These are phyloP conservation scores for Cataglyphis hispanica DNA, from an alignment of 1,140 invertebrate species.

Conservation along the genomic window DNA sequence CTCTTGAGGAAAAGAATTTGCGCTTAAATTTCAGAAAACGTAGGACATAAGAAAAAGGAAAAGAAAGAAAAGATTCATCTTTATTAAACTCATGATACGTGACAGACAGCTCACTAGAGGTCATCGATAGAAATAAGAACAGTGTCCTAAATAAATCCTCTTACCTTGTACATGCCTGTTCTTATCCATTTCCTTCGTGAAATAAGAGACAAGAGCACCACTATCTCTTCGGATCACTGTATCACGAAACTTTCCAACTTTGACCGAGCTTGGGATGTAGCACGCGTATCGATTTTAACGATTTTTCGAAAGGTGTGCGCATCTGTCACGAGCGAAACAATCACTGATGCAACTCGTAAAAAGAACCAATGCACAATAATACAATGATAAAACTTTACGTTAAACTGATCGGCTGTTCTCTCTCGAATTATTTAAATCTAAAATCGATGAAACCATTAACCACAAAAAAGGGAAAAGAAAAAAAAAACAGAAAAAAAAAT, in stretches of 20 bases:
- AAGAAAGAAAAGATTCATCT: background rate
- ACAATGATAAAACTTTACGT: background rate
- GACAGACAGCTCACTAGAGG: background rate
- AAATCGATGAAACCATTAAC: constrained; percentile 17
- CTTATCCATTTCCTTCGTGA: constrained; percentile 79
- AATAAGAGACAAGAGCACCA: constrained; percentile 47
- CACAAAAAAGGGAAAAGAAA: background rate
- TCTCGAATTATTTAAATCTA: constrained; percentile 13
- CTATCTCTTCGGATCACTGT: constrained; percentile 77
- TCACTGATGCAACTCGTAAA: constrained; percentile 14
- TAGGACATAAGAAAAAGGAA: background rate
- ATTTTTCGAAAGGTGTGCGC: constrained; percentile 65
- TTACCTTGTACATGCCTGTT: constrained; percentile 80
- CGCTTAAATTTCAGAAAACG: constrained; percentile 19
- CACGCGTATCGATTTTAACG: constrained; percentile 47
- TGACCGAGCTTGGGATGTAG: constrained; percentile 64
- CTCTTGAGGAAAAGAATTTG: background rate
- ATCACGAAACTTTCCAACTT: constrained; percentile 78
- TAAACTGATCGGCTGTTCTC: background rate
- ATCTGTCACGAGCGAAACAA: constrained; percentile 59
- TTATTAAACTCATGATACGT: constrained; percentile 11
- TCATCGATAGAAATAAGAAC: constrained; percentile 35
- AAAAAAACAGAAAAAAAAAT: background rate
- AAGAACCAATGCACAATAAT: background rate
- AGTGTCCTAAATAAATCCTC: constrained; percentile 21